Base-by-base conservation (phyloP, 2,797 vertebrate species). In the Notoglanidium macrostoma region DNA sequence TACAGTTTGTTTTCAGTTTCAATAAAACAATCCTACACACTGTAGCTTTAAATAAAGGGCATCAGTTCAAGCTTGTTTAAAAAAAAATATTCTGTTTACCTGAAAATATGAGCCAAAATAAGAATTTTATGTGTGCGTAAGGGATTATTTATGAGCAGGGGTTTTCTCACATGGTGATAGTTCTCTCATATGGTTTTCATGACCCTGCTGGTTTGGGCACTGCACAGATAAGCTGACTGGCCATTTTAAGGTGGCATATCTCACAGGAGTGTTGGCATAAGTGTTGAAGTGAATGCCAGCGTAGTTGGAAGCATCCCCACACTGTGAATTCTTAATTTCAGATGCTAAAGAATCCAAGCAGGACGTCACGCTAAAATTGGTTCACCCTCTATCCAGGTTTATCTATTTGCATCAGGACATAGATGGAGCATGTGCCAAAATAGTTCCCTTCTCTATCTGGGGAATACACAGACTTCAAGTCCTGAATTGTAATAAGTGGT, bases 181-280 rank as follows among this genome's bases (percentile, higher is more conserved):
- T 67, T 46, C 67, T 78, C 40, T 81, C 70, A 88, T n/a, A 86
- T 1, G 0, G 88, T 65, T 49, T 89, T 90, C 57, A 7, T 54
- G 55, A 74, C 59, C 78, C 55, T 79, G 35, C 87, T 76, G 86
- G 83, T 67, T 85, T 32, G 72, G 54, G 68, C 57, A 84, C 77
- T 87, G 85, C 59, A 46, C 61, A 88, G 87, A 85, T 82, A 77
- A 86, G 86, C 57, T 85, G 87, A 88, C 74, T 68, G 32, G 86
- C 89, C 89, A 90, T 87, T 85, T 90, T 78, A 87, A 90, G 84
- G 89, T 83, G 61, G 82, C 87, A 82, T 88, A 87, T 88, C 81
- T 90, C 87, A 86, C 73, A 61, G 68, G 85, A 80, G 46, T 26
- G 57, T 81, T 86, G 63, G 87, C 86, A 87, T 44, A 49, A 83